A percentile compares a stretch with the other conserved stretches of the same genome.
Conservation (phyloP, 2,888 invertebrate genomes). For the Agriopis leucophaearia region DNA sequence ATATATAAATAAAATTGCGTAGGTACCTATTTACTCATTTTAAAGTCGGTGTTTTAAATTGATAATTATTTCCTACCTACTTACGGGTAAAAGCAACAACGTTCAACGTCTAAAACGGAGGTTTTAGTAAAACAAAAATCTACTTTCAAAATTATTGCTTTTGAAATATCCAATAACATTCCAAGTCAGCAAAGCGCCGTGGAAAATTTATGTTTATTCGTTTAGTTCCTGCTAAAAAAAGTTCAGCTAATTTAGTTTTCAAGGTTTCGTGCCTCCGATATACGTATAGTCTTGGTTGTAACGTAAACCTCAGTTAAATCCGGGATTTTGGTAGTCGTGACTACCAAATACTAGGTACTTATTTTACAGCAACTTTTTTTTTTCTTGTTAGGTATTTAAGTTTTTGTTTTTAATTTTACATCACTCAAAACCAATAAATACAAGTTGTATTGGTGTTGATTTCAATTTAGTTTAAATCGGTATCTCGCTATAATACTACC, state of each 20-base stretch:
- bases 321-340: neutral
- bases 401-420: too few species aligned
- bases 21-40: too few species aligned
- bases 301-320: neutral
- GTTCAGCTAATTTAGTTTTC: slow-evolving; percentile 14
- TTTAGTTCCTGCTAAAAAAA: slow-evolving; percentile 3
- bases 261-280: neutral
- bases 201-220: neutral
- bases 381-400: neutral
- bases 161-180: neutral
- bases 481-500: too few species aligned
- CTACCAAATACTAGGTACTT: neutral
- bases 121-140: neutral
- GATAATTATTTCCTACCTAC: neutral
- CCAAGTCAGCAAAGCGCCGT: neutral
- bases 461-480: too few species aligned
- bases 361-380: neutral
- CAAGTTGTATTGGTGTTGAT: too few species aligned
- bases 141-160: neutral
- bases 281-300: neutral
- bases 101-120: neutral
- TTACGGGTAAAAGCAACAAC: neutral
- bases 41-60: too few species aligned
- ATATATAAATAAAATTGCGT: too few species aligned
- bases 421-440: too few species aligned